phyloP scores from a whole-genome alignment of 1,140 invertebrate genomes.

The Drosophila auraria region DNA sequence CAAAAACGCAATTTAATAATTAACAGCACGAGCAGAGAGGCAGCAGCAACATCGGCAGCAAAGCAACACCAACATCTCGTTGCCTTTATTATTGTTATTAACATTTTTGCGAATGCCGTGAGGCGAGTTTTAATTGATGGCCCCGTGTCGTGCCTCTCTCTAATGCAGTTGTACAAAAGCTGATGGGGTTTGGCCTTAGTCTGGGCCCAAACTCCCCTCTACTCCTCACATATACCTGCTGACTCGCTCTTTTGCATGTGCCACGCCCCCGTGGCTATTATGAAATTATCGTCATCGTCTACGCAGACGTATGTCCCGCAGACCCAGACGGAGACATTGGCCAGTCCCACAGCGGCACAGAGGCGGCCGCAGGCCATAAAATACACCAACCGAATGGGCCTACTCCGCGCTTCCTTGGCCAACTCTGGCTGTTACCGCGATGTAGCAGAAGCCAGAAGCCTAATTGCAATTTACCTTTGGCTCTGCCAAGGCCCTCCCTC shows the following conservation, averaged over 20 bases:
- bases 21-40: slow-evolving; percentile 74
- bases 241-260: slow-evolving; percentile 79
- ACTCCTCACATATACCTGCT: slow-evolving; percentile 11
- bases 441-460: slow-evolving; percentile 76
- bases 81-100: slow-evolving; percentile 82
- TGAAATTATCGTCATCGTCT: slow-evolving; percentile 75
- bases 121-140: slow-evolving; percentile 78
- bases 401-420: slow-evolving; percentile 32
- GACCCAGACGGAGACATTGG: slow-evolving; percentile 55
- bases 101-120: slow-evolving; percentile 78
- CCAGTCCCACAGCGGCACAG: slow-evolving; percentile 35
- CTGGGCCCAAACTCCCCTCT: slow-evolving; percentile 13
- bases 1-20: slow-evolving; percentile 83
- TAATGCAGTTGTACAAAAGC: slow-evolving; percentile 59
- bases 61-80: slow-evolving; percentile 24
- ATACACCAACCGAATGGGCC: slow-evolving; percentile 75
- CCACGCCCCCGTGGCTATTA: slow-evolving; percentile 76
- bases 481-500: slow-evolving; percentile 46
- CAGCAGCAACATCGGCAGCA: slow-evolving; percentile 13
- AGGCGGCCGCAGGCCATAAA: slow-evolving; percentile 69
- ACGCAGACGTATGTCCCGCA: slow-evolving; percentile 16
- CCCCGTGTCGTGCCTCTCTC: slow-evolving; percentile 40
- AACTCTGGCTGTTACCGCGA: slow-evolving; percentile 23
- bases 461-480: slow-evolving; percentile 81
- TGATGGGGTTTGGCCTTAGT: slow-evolving; percentile 42